Base-by-base conservation (phyloP, 2,113 vertebrate genomes). In the Tachysurus fulvidraco region DNA sequence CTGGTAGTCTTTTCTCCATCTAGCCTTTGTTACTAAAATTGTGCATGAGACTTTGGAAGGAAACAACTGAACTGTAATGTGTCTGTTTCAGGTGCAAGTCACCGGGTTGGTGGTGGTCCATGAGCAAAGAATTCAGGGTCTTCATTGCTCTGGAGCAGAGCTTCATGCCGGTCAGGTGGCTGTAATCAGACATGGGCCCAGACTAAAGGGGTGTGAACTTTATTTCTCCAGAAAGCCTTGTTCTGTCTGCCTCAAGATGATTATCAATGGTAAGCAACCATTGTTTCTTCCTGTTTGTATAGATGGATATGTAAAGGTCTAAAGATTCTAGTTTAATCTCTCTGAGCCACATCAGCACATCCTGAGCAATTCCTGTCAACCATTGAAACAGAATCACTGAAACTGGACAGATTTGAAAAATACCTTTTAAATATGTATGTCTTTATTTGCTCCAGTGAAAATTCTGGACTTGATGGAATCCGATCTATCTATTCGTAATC, bases 201-300 rank as follows among this genome's bases (percentile, higher is more conserved):
- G 90, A 5, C 92, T 99, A 88, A 95, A 95, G 80, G 94, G 95
- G 89, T 98, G 97, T 89, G 96, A 98, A 91, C 94, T 98, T 82
- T 99, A 96, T 93, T 98, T 99, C 94, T 99, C 98, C 57, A 96
- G 97, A 93, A 97, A 98, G 88, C 98, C 98, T 0, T 99, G 98
- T 85, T 96, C 97, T 1, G 95, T 96, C 52, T 99, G 98, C 91
- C 96, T 99, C 88, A 99, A 99, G 96, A 98, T 99, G 97, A 95
- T 98, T 89, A 96, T 99, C 91, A 99, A 99, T 0, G 97, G 98
- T 98, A 94, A 95, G 95, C 57, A 85, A 52, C 54, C 0, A 25
- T 5, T 57, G 36, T 44, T 60, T 16, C 28, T 83, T 71, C 50
- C 64, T 65, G 52, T n/a, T 25, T 65, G 62, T 41, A 17, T 25